Conservation (phyloP, 2,797 vertebrate genomes). For the Darevskia mixta region DNA sequence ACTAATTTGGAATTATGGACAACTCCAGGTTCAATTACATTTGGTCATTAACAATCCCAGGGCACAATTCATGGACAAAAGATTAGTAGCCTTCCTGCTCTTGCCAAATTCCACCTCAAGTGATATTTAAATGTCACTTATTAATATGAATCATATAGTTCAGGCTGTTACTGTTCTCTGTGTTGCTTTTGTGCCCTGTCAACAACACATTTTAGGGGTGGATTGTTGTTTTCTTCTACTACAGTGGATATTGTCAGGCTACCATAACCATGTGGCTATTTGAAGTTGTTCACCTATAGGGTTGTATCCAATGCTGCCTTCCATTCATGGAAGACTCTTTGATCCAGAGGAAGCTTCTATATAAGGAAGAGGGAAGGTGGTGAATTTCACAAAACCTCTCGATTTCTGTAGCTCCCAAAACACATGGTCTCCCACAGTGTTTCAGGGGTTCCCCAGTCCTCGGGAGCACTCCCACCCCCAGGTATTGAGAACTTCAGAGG, state of each 20-base stretch:
- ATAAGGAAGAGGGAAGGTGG: background rate
- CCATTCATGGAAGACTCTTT: background rate
- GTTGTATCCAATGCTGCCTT: background rate
- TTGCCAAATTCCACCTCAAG: conserved; percentile 53
- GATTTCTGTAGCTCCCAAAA: background rate
- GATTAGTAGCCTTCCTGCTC: conserved; percentile 28
- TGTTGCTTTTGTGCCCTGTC: conserved; percentile 42
- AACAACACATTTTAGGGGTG: conserved; percentile 36
- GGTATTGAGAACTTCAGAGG: background rate
- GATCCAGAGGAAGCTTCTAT: background rate
- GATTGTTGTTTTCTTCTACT: background rate
- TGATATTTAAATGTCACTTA: conserved; percentile 55
- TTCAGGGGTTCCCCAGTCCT: background rate
- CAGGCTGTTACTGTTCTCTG: conserved; percentile 42
- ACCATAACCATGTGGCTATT: background rate
- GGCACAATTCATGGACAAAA: conserved; percentile 2
- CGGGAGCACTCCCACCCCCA: background rate
- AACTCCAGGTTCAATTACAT: conserved; percentile 38
- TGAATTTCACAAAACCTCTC: background rate
- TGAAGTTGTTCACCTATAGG: background rate
- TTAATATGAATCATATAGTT: conserved; percentile 50
- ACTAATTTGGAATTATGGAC: conserved; percentile 36
- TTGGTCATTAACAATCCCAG: conserved; percentile 44
- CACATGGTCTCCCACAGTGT: background rate
- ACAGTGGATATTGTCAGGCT: background rate